phyloP scores from a whole-genome alignment of 2,888 invertebrate genomes.

The Platycnemis pennipes region DNA sequence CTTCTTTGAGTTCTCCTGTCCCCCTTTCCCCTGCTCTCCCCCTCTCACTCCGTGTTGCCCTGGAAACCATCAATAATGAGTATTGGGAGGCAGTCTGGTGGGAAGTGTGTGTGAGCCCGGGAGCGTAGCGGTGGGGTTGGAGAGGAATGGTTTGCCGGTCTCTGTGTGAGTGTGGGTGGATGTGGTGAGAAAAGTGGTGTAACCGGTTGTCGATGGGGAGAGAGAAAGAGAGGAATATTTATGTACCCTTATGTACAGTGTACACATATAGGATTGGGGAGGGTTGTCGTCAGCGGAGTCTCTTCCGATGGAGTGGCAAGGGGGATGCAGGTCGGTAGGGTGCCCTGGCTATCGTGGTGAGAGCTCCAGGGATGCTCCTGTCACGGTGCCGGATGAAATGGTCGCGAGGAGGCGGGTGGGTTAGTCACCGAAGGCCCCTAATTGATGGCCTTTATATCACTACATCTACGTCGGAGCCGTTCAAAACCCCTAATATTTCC shows the following conservation, averaged over 20 bases:
- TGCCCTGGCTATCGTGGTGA: not conserved
- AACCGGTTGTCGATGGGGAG: not conserved
- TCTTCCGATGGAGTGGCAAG: too few relatives aligned
- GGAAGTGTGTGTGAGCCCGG: too few relatives aligned
- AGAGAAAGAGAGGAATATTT: not conserved
- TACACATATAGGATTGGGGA: not conserved
- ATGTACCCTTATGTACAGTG: not conserved
- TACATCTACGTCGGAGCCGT: conserved; percentile 61
- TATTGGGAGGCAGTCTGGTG: conserved; percentile 1
- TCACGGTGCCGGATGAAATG: not conserved
- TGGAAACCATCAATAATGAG: conserved; percentile 68
- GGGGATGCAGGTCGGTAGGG: not conserved
- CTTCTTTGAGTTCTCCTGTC: conserved; percentile 16
- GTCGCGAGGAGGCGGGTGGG: not conserved
- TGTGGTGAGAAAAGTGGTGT: not conserved
- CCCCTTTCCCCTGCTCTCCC: not conserved
- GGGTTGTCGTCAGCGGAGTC: not conserved
- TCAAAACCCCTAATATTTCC: conserved; percentile 58
- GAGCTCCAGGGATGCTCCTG: conserved; percentile 23
- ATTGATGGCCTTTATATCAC: conserved; percentile 68
- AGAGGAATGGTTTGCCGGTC: not conserved
- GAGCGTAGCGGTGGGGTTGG: not conserved
- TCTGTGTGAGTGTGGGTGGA: not conserved
- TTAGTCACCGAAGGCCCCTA: conserved; percentile 57
- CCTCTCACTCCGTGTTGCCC: not conserved